These are phyloP conservation scores for Macrotis lagotis DNA, from an alignment of 2,113 vertebrate genomes.

Conservation along the genomic window DNA sequence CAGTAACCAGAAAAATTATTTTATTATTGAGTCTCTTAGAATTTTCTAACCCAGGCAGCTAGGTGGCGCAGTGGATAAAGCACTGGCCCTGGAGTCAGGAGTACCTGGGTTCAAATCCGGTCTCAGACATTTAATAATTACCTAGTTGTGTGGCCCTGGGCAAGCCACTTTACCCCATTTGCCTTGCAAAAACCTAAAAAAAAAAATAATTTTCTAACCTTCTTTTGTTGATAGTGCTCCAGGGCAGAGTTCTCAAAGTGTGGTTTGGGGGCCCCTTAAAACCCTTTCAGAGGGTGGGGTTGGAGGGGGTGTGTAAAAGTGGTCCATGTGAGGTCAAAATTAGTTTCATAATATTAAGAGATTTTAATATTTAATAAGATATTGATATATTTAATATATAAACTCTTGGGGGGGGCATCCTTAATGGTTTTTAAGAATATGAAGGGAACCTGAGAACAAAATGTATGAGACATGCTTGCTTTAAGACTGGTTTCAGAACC, in stretches of 20 bases:
- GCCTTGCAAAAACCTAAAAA: no score
- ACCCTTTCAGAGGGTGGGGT: not conserved
- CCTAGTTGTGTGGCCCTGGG: no score
- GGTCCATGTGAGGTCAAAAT: not conserved
- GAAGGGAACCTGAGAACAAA: not conserved
- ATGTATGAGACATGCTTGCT: not conserved
- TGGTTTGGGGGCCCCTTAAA: not conserved
- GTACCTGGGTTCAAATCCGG: no score
- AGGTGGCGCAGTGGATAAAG: no score
- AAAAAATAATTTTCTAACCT: not conserved
- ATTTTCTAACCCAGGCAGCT: not conserved
- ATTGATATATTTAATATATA: not conserved
- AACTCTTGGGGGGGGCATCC: not conserved
- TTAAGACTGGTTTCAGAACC: not conserved
- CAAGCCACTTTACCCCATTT: no score
- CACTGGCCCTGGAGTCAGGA: no score
- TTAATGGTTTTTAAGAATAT: not conserved
- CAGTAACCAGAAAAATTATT: not conserved
- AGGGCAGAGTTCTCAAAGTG: not conserved
- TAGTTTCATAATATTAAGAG: not conserved
- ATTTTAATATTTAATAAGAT: not conserved
- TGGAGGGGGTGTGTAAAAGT: no score
- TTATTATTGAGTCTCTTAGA: not conserved
- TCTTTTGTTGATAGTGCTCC: not conserved
- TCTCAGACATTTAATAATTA: no score